Base-by-base conservation (phyloP, 2,888 invertebrate species). In the Hypomecis punctinalis region DNA sequence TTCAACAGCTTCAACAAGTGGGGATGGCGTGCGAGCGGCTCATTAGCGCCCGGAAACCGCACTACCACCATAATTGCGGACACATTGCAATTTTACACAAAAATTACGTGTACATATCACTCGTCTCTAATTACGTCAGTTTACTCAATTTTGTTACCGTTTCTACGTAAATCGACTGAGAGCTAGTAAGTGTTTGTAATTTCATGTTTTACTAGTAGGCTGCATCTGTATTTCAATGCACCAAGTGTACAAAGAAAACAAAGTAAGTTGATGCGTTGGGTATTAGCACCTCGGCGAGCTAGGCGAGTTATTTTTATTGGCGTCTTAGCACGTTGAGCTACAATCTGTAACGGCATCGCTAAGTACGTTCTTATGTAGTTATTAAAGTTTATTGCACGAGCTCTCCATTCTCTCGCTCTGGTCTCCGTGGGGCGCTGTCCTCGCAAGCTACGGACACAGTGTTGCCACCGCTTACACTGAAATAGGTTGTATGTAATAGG, bases 351-450 rank as follows among this genome's bases (percentile, higher is more conserved):
- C 63, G 63, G 69, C 66, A 61, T 66, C 65, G 71, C 63, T 68
- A 68, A 73, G 66, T 71, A 72, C 64, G 33, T 69, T 68, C 57
- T 61, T 66, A 56, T 59, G 53, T 66, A 57, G 61, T 61, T 66
- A 60, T 56, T 48, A 67, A 65, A 60, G 51, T 75, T 73, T 70
- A 74, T 70, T 61, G 62, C 49, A 55, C 49, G 60, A 57, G 52
- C 59, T 68, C 73, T 23, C 23, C 23, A 2, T 23, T 23, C 23
- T 23, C 23, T 23, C 23, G 23, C 23, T 23, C 1, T 23, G 23
- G 67, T 70, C 81, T 84, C 84, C 63, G 78, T 67, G 58, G 74
- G 66, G 71, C 68, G 69, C 72, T 81, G 63, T 79, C 81, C 78
- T 78, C 68, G 69, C 68, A 69, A 63, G 23, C 23, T 40, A 10